Percentiles rank a stretch among this genome's conserved stretches.
These are phyloP conservation scores for Anoplophora glabripennis DNA, from an alignment of 1,140 invertebrate species.

Conservation along the genomic window DNA sequence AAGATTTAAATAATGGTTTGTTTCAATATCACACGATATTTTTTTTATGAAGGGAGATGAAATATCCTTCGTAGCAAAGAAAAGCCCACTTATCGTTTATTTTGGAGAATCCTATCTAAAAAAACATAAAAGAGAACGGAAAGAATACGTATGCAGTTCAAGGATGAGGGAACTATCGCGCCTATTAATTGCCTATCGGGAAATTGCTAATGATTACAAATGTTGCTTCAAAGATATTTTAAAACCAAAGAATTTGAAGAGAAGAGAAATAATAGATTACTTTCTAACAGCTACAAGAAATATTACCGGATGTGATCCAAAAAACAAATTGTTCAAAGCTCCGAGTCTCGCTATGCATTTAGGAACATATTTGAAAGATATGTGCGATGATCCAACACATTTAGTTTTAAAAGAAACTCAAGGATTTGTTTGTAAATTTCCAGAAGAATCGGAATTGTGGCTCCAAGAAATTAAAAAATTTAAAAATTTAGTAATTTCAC, in stretches of 20 bases:
- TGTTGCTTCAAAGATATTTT: conserved; percentile 20
- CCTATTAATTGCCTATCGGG: conserved; percentile 18
- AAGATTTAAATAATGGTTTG: too few relatives aligned
- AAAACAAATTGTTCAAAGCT: conserved; percentile 23
- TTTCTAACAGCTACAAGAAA: conserved; percentile 15
- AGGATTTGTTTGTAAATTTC: conserved; percentile 22
- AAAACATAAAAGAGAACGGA: not conserved
- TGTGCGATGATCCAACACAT: conserved; percentile 23
- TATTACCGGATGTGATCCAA: conserved; percentile 20
- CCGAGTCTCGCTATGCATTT: conserved; percentile 28
- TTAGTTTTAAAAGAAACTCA: conserved; percentile 22
- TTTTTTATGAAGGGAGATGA: too few relatives aligned
- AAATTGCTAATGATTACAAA: conserved; percentile 17
- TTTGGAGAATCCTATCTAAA: too few relatives aligned
- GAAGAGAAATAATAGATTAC: too few relatives aligned
- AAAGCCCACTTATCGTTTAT: too few relatives aligned
- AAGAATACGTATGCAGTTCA: conserved; percentile 21
- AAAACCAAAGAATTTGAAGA: conserved; percentile 25
- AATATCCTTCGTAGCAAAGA: too few relatives aligned
- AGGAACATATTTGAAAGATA: conserved; percentile 21
- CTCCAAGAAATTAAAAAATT: conserved; percentile 25
- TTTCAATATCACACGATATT: too few relatives aligned
- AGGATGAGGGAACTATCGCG: conserved; percentile 28
- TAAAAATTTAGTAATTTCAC: conserved; percentile 16
- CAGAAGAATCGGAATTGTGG: conserved; percentile 13